Base-by-base conservation (phyloP, 2,888 invertebrate genomes). In the Kryphioiulus occultus region DNA sequence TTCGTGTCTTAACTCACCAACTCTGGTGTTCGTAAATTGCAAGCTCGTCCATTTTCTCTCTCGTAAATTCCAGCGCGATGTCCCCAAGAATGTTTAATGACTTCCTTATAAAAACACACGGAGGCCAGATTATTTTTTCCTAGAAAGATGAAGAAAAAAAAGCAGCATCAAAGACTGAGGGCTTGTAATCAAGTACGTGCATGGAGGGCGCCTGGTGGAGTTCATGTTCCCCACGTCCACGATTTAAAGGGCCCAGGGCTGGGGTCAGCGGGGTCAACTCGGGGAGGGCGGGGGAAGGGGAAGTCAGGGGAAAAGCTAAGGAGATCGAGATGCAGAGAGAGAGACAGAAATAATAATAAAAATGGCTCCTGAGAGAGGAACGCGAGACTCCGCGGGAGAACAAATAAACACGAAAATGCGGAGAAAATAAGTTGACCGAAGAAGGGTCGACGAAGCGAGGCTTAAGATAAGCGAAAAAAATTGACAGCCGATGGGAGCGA, bases 331-430 rank as follows among this genome's bases (percentile, higher is more conserved):
- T 68, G 68, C 26, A 19, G 10, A 26, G 2, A n/a, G 68, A 68
- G n/a, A n/a, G n/a, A n/a, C n/a, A 68, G 9, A 68, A 68, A 68
- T 5, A 39, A 39, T 39, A 39, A 5, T 39, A 39, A 68, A 68
- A 68, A 68, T 68, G 68, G 68, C 68, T 68, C 68, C 68, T 26
- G 68, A 68, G 68, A 68, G 68, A 68, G 68, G 68, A 68, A 68
- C 26, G 9, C 9, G 26, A 68, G 68, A 68, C 68, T 68, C 68
- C 68, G 68, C 68, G 12, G 22, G 68, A 68, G 68, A 68, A 68
- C 9, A 68, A 68, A 68, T 68, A 68, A 68, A 68, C 68, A 68
- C 68, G 68, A 68, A 68, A 68, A 68, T 26, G 68, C 68, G 22
- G 2, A 5, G 26, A 26, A 68, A 68, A 68, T 68, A n/a, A 68